phyloP scores from a whole-genome alignment of 2,888 invertebrate genomes.

The Linnaemya vulpina region DNA sequence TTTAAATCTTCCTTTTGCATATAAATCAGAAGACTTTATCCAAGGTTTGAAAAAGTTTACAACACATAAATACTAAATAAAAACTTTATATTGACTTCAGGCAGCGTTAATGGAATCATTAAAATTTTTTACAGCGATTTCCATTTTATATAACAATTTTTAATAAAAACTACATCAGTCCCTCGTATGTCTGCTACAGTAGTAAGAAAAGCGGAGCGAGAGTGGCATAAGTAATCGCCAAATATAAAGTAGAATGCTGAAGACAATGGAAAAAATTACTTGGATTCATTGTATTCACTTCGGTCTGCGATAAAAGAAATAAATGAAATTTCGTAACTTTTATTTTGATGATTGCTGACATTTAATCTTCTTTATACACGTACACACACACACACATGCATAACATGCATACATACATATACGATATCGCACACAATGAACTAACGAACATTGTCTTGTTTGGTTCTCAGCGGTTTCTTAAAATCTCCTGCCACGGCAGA shows the following conservation, averaged over 20 bases:
- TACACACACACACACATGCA: not conserved
- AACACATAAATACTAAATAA: too few species aligned
- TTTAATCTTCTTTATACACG: constrained; percentile 56
- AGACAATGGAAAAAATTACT: constrained; percentile 21
- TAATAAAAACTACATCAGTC: too few species aligned
- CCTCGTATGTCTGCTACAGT: not conserved
- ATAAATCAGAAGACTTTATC: too few species aligned
- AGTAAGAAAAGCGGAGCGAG: not conserved
- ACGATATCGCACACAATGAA: not conserved
- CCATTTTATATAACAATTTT: too few species aligned
- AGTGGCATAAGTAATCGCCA: constrained; percentile 30
- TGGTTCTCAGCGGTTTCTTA: not conserved
- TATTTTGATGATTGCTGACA: constrained; percentile 65
- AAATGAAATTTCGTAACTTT: constrained; percentile 65
- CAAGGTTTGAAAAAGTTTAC: too few species aligned
- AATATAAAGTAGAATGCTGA: constrained; percentile 43
- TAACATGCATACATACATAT: constrained; percentile 3
- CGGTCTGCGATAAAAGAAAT: constrained; percentile 34
- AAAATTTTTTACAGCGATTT: too few species aligned
- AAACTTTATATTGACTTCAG: too few species aligned
- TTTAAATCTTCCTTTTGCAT: too few species aligned
- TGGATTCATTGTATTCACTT: not conserved
- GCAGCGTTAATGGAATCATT: too few species aligned
- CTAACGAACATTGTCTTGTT: not conserved
- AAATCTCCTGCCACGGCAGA: not conserved